These are phyloP conservation scores for Leptocoma aspasia DNA, from an alignment of 2,113 vertebrate species.

Conservation along the genomic window DNA sequence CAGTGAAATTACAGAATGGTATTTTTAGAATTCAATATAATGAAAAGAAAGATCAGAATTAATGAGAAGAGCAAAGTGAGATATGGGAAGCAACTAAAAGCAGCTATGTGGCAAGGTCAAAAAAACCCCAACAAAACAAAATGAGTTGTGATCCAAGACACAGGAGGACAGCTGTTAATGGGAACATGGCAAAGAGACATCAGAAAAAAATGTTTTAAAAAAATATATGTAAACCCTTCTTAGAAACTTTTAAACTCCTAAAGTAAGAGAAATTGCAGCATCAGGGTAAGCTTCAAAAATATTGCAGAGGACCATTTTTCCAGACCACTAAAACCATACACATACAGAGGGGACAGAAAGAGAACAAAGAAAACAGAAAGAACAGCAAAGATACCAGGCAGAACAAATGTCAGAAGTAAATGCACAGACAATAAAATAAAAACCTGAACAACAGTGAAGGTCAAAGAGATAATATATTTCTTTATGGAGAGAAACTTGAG, in stretches of 20 bases:
- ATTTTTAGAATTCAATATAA: conserved; percentile 43
- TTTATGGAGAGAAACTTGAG: background rate
- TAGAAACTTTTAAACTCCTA: background rate
- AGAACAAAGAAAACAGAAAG: background rate
- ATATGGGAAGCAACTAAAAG: background rate
- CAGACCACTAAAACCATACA: background rate
- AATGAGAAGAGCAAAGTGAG: conserved; percentile 14
- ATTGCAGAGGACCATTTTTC: background rate
- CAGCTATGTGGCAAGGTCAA: background rate
- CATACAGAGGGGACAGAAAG: background rate
- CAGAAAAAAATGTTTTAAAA: background rate
- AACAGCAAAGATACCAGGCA: background rate
- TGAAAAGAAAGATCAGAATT: conserved; percentile 23
- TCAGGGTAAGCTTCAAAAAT: background rate
- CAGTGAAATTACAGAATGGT: conserved; percentile 8
- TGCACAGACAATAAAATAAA: background rate
- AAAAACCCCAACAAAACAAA: background rate
- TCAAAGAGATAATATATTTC: background rate
- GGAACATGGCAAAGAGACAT: background rate
- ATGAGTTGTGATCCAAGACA: background rate
- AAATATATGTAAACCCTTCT: background rate
- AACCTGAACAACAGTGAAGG: background rate
- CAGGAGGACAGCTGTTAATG: background rate
- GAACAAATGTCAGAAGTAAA: background rate
- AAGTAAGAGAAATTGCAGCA: background rate